These are phyloP conservation scores for Sceloporus tristichus DNA, from an alignment of 2,113 vertebrate genomes.

Conservation along the genomic window DNA sequence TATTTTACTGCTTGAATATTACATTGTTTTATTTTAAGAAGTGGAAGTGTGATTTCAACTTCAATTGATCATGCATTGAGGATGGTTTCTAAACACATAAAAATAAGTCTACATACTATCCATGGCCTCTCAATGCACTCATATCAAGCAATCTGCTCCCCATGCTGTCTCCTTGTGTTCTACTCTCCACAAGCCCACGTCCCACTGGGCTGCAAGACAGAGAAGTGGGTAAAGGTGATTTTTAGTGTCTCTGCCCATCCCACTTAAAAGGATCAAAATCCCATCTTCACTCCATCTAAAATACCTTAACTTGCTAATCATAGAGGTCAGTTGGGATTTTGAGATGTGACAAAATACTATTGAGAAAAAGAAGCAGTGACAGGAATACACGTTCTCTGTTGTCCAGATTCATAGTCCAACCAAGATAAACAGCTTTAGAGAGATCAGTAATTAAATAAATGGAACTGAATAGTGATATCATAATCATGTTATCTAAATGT, in stretches of 20 bases:
- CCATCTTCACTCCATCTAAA: background rate
- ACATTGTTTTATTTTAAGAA: background rate
- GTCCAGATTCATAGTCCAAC: too few relatives aligned
- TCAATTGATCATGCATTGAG: conserved; percentile 3
- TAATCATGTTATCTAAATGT: background rate
- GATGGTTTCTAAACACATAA: background rate
- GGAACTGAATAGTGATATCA: background rate
- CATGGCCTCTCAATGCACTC: background rate
- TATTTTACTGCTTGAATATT: background rate
- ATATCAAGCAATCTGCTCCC: background rate
- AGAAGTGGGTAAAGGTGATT: background rate
- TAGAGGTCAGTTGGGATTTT: too few relatives aligned
- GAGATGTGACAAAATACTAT: too few relatives aligned
- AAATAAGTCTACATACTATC: background rate
- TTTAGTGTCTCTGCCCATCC: background rate
- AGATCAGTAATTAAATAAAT: background rate
- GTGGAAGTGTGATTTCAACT: background rate
- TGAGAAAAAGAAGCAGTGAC: too few relatives aligned
- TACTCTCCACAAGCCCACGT: background rate
- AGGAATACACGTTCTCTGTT: too few relatives aligned
- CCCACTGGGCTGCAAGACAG: background rate
- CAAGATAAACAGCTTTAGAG: background rate
- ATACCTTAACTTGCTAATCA: background rate
- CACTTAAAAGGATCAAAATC: background rate
- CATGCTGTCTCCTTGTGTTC: background rate